Base-by-base conservation (phyloP, 2,888 invertebrate genomes). In the Melanotus villosus region DNA sequence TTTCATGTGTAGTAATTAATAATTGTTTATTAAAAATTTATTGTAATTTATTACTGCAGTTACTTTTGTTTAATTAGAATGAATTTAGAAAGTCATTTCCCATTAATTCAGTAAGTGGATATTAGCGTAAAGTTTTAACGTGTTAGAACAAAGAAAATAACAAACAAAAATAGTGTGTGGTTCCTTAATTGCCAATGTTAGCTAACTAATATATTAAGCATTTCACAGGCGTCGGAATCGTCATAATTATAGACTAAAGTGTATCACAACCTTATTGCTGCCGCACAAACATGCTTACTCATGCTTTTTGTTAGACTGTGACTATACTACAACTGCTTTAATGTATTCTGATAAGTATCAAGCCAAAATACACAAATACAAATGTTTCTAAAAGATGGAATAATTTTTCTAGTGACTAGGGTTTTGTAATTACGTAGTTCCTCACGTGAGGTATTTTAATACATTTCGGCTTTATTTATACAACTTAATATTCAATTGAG, bases 251-350 rank as follows among this genome's bases (percentile, higher is more conserved):
- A 78, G 72, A 75, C 73, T 64, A 56, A 72, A 74, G 63, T 75
- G 77, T 78, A 78, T 77, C 77, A 78, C 73, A 77, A 78, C 75
- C 76, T 77, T 75, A 77, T 73, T 74, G 72, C 75, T 74, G 73
- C 75, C 76, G 72, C 69, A 59, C 68, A 74, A 78, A 77, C 71
- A 70, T 78, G 78, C 77, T 62, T 64, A 68, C 70, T 78, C 78
- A 78, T 70, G 63, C 36, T 62, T 10, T 2, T 26, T 32, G 60
- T 78, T 73, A 78, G 78, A 78, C 65, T 76, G 77, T 78, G 76
- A 74, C 12, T 36, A 9, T 41, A 34, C 19, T 23, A 54, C 36
- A 63, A 54, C 64, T 19, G 36, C 50, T 50, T 43, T 59, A 45
- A 59, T 59, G 45, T 45, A 34, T 52, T 52, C 52, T 18, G 62